Percentiles rank a stretch among this genome's conserved stretches.
These are phyloP conservation scores for Rousettus leschenaultii DNA, from an alignment of 2,113 vertebrate species.

Conservation along the genomic window DNA sequence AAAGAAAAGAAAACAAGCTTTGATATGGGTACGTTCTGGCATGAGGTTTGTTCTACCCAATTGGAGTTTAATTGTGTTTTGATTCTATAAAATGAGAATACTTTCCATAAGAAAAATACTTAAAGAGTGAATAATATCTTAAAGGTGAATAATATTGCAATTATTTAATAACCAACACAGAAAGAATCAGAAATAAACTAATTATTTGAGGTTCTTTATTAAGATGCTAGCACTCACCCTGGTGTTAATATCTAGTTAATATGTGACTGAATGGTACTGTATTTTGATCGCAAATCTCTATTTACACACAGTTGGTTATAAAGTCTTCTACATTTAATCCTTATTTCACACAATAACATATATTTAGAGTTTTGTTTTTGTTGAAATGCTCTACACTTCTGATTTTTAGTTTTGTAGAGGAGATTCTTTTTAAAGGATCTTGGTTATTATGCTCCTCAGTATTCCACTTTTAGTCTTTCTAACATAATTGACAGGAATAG, in stretches of 20 bases:
- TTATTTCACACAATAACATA: neutral
- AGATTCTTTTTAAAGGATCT: neutral
- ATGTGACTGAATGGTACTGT: constrained; percentile 9
- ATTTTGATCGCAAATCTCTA: constrained; percentile 59
- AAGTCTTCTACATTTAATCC: constrained; percentile 55
- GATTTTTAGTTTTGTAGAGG: neutral
- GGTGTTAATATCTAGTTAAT: constrained; percentile 30
- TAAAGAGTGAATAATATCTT: neutral
- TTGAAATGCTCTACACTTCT: neutral
- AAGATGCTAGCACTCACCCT: neutral
- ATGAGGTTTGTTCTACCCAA: neutral
- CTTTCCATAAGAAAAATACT: neutral
- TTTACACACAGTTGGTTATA: constrained; percentile 23
- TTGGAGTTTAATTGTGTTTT: neutral
- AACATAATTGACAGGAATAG: neutral
- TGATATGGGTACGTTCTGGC: neutral
- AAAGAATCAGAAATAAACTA: constrained; percentile 55
- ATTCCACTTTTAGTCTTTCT: neutral
- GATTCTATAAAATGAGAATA: neutral
- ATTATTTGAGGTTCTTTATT: neutral
- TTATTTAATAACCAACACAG: neutral
- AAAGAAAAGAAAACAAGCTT: neutral
- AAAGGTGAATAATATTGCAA: neutral
- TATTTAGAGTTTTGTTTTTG: neutral
- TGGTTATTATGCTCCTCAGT: neutral